phyloP scores from a whole-genome alignment of 1,140 invertebrate species.

The Aphelenchoides avenae region DNA sequence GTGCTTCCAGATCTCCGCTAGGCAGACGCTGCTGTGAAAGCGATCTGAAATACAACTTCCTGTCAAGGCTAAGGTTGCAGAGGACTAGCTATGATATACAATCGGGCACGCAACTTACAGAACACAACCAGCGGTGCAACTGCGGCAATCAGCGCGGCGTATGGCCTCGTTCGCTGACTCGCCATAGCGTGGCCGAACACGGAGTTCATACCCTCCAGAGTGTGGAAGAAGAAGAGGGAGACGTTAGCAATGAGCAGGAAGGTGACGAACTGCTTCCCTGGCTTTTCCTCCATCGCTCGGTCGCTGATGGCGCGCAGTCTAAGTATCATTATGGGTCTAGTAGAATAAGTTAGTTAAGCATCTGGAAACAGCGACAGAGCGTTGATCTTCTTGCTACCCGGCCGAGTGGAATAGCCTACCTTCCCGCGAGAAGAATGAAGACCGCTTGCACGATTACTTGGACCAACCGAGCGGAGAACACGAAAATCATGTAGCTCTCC shows the following conservation, averaged over 20 bases:
- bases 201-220: constrained; percentile 53
- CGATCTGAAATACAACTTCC: too few relatives aligned
- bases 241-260: constrained; percentile 57
- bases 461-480: constrained; percentile 48
- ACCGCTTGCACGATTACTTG: constrained; percentile 56
- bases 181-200: constrained; percentile 40
- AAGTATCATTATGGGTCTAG: background rate
- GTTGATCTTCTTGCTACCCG: too few relatives aligned
- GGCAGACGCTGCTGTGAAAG: constrained; percentile 33
- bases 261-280: constrained; percentile 59
- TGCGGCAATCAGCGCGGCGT: constrained; percentile 51
- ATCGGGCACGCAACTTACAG: too few relatives aligned
- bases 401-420: constrained; percentile 28
- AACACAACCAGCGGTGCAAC: constrained; percentile 55
- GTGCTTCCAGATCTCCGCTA: constrained; percentile 47
- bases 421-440: constrained; percentile 51
- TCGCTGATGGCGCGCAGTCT: constrained; percentile 49
- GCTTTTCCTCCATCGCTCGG: constrained; percentile 39
- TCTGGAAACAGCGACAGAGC: background rate
- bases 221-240: constrained; percentile 59
- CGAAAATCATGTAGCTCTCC: constrained; percentile 47
- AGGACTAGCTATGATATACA: constrained; percentile 17
- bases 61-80: background rate
- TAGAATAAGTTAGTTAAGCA: background rate
- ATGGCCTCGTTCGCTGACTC: constrained; percentile 32